These are phyloP conservation scores for Coleophora flavipennella DNA, from an alignment of 2,888 invertebrate species.

Conservation along the genomic window DNA sequence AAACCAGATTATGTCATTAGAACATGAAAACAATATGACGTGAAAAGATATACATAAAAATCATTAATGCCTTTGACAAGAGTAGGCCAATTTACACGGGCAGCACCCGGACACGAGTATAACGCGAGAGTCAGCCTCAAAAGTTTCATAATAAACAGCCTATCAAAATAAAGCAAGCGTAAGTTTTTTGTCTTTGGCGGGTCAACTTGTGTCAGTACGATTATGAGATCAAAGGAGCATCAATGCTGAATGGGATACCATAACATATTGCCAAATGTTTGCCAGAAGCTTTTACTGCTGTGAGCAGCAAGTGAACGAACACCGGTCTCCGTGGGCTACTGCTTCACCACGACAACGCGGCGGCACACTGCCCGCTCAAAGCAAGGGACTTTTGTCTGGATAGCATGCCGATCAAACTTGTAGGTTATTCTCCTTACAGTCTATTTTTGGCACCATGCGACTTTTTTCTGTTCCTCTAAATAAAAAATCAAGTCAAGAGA, in stretches of 20 bases:
- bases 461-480: background rate
- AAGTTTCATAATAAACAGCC: background rate
- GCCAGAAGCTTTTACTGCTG: background rate
- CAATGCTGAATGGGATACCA: background rate
- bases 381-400: constrained; percentile 2
- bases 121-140: too few relatives aligned
- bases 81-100: too few relatives aligned
- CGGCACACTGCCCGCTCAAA: background rate
- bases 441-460: background rate
- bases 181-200: background rate
- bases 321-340: too few relatives aligned
- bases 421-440: background rate
- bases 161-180: background rate
- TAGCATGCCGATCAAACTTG: constrained; percentile 2
- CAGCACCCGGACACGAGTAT: too few relatives aligned
- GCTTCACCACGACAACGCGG: too few relatives aligned
- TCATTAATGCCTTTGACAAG: too few relatives aligned
- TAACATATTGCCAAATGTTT: background rate
- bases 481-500: background rate
- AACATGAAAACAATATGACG: too few relatives aligned
- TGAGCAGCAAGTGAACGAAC: background rate
- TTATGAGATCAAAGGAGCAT: background rate
- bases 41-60: too few relatives aligned
- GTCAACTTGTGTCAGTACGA: background rate
- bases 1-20: too few relatives aligned